Evolutionary conservation across 2,888 invertebrate genomes (phyloP), one percentile per base, ranked within the genome.

Genomic region (Caenorhabditis auriculariae): DNA sequence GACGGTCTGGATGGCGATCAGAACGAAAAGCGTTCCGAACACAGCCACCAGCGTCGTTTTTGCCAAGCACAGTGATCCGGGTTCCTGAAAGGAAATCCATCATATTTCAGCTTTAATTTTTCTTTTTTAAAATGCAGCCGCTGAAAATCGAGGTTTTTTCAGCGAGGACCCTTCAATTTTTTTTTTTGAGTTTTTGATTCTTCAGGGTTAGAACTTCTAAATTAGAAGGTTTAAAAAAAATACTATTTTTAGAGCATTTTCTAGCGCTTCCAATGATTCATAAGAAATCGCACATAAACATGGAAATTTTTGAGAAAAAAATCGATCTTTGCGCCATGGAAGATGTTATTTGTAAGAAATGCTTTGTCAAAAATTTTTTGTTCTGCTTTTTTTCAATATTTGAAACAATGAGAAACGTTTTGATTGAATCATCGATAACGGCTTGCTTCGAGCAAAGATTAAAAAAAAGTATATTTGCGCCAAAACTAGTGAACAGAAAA

Each of bases 1-100:
- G 29, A 64, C 50, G 6, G 72, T 66, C 51, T 80, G 80, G 26
- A 76, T 58, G 47, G 70, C n/a, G 39, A 74, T 76, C 39, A 80
- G 59, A 7, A 66, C 47, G 46, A 73, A 53, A 32, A 80, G 70
- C 24, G 74, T 64, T 38, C 74, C 76, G 61, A 78, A 75, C 35
- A 78, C 73, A 47, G 64, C 64, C 35, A 71, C 27, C 27, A 80
- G 56, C 6, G 74, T 72, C 48, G 60, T 48, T 52, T 74, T 73
- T 42, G 71, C 64, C 54, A 80, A 60, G 55, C 80, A 80, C 38
- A 63, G 35, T n/a, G 53, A 29, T 42, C 56, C 56, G 24, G n/a
- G n/a, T 19, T 29, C 35, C 23, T 29, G 29, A 46, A 23, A 9
- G 44, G 24, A 27, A 39, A 23, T 27, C 6, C n/a, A 50, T 41